These are phyloP conservation scores for Piprites chloris DNA, from an alignment of 2,113 vertebrate genomes.

Conservation along the genomic window DNA sequence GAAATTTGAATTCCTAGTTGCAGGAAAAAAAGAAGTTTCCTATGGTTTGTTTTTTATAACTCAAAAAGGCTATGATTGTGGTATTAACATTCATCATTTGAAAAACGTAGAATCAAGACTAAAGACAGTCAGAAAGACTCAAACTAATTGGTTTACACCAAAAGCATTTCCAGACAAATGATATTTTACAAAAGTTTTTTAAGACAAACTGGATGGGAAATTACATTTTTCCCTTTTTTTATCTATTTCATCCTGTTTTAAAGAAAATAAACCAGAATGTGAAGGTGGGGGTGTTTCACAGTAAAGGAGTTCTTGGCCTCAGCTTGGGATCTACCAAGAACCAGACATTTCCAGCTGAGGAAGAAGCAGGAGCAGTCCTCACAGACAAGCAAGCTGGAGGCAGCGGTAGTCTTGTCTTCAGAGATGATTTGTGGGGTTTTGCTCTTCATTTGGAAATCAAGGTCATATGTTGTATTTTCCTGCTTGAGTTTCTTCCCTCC, in stretches of 20 bases:
- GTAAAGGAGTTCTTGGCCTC: neutral
- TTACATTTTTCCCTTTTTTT: neutral
- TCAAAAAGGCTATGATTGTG: neutral
- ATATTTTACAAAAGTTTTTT: neutral
- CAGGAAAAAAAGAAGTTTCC: neutral
- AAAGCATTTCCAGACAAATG: neutral
- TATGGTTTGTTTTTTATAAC: fast-evolving
- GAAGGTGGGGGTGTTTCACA: neutral
- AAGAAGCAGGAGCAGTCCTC: neutral
- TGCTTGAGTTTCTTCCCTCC: neutral
- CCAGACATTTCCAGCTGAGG: neutral
- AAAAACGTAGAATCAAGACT: neutral
- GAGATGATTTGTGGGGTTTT: neutral
- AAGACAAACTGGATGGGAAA: neutral
- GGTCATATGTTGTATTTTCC: neutral
- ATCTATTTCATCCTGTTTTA: neutral
- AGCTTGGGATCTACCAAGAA: neutral
- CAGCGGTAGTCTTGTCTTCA: neutral
- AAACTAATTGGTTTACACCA: neutral
- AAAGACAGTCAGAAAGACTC: neutral
- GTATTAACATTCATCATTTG: neutral
- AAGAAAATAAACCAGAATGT: neutral
- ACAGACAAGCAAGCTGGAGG: neutral
- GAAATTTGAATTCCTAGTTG: constrained; percentile 33
- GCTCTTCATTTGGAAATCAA: neutral